phyloP scores from a whole-genome alignment of 92 coral and sea anemone species.

The Siderastrea siderea region DNA sequence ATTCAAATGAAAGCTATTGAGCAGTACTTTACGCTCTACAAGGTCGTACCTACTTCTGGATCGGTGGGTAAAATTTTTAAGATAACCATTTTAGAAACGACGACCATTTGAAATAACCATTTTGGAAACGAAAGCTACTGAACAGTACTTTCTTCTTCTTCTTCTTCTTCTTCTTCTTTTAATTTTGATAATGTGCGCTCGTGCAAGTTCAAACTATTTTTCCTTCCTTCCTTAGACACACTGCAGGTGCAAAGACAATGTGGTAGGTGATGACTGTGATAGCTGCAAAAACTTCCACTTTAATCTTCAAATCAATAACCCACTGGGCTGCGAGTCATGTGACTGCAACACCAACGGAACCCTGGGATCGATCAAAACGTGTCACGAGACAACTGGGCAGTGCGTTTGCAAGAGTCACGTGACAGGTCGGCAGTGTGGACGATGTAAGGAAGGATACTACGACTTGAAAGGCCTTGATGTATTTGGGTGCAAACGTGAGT shows the following conservation, averaged over 20 bases:
- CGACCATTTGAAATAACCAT: too few species aligned
- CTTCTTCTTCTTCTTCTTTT: neutral
- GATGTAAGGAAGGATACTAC: conserved; percentile 83
- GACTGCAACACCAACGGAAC: conserved; percentile 89
- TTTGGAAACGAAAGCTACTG: neutral
- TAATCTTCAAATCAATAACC: conserved; percentile 82
- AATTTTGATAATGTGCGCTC: neutral
- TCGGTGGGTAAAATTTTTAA: too few species aligned
- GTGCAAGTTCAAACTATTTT: neutral
- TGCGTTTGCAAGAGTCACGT: conserved; percentile 93
- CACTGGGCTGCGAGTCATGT: conserved; percentile 88
- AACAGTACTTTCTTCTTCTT: neutral
- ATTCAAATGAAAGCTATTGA: neutral
- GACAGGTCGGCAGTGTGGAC: conserved; percentile 81
- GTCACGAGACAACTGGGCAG: conserved; percentile 84
- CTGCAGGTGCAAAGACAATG: conserved; percentile 93
- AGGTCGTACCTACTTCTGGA: neutral
- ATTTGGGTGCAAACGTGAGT: conserved; percentile 96
- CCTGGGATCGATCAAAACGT: conserved; percentile 80
- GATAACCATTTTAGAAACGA: too few species aligned
- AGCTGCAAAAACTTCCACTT: conserved; percentile 84
- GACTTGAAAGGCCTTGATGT: conserved; percentile 64
- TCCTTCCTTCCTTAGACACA: conserved; percentile 59
- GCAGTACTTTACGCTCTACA: neutral
- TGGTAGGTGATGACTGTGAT: conserved; percentile 86